Conservation (phyloP, 2,888 invertebrate genomes). For the Petrophora chlorosata region DNA sequence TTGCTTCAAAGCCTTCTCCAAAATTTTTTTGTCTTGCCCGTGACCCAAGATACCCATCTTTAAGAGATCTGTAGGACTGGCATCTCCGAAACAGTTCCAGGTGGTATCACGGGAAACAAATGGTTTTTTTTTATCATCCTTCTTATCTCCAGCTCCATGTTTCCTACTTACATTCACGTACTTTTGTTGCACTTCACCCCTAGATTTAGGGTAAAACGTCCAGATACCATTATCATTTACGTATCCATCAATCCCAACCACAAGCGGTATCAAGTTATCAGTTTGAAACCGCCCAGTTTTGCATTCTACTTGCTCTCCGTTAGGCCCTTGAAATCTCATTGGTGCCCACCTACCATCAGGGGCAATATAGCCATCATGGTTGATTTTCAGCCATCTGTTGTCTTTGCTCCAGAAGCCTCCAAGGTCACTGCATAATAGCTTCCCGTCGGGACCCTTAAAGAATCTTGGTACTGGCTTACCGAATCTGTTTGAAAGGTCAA, state of each 20-base stretch:
- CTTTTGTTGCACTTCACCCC: conserved; percentile 30
- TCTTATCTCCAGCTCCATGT: conserved; percentile 42
- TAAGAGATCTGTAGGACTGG: conserved; percentile 58
- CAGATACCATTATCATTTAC: conserved; percentile 63
- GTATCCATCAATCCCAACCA: conserved; percentile 72
- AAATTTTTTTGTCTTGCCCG: conserved; percentile 65
- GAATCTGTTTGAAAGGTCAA: conserved; percentile 63
- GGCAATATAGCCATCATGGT: conserved; percentile 67
- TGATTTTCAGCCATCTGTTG: conserved; percentile 71
- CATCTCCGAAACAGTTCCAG: conserved; percentile 74
- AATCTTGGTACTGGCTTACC: conserved; percentile 74
- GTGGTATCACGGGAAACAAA: conserved; percentile 51
- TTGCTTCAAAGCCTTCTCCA: conserved; percentile 54
- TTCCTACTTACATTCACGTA: background rate
- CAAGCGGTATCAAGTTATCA: conserved; percentile 57
- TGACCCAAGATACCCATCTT: conserved; percentile 72
- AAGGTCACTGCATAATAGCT: conserved; percentile 71
- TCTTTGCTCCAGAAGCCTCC: conserved; percentile 76
- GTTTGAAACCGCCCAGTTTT: conserved; percentile 67
- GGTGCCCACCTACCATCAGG: conserved; percentile 76
- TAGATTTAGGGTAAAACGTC: conserved; percentile 57
- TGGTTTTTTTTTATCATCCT: conserved; percentile 34
- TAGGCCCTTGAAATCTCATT: conserved; percentile 62
- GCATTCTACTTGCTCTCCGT: conserved; percentile 62
- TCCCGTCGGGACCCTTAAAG: conserved; percentile 74